Base-by-base conservation (phyloP, 2,888 invertebrate genomes). In the Tiphia femorata region DNA sequence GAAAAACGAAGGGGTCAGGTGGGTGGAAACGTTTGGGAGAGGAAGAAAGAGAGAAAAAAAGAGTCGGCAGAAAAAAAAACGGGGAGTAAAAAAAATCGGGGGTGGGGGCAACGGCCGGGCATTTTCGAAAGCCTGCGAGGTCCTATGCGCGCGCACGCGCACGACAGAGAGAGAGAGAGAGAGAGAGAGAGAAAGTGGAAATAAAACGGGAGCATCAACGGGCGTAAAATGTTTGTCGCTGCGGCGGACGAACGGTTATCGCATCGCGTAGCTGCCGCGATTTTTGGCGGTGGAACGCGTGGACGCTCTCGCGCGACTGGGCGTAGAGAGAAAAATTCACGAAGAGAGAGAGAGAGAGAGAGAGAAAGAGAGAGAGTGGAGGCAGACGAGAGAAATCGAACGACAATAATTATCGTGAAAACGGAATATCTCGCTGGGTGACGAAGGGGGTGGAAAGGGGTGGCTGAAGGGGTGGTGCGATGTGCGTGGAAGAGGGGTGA, bases 371-470 rank as follows among this genome's bases (percentile, higher is more conserved):
- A 44, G 47, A 59, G 16, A 48, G 25, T 14, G 33, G 14, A 14
- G 14, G 12, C 1, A 14, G 14, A n/a, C 41, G 51, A 58, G 65
- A 65, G 75, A 73, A 76, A 78, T 76, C 79, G 77, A 80, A 77
- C 70, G 76, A 79, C 77, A 78, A 81, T 81, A 78, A 81, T 81
- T 78, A 81, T 81, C 76, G 76, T 75, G 78, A 80, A 79, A 79
- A 80, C 76, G 77, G 73, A 80, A 81, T 80, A 80, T 79, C 74
- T 77, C 77, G 72, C 66, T 65, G 74, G 71, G 68, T 61, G 69
- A 67, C 66, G 61, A 64, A 54, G 59, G 63, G 33, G 49, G 46
- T 43, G 38, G 57, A 49, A n/a, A n/a, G n/a, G n/a, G 49, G 46
- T 35, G 17, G 50, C 44, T 37, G 48, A 25, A 49, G 53, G 40